Evolutionary conservation across 1,140 invertebrate genomes (phyloP), one percentile per base, ranked within the genome.

Genomic region (Caerostris darwini): DNA sequence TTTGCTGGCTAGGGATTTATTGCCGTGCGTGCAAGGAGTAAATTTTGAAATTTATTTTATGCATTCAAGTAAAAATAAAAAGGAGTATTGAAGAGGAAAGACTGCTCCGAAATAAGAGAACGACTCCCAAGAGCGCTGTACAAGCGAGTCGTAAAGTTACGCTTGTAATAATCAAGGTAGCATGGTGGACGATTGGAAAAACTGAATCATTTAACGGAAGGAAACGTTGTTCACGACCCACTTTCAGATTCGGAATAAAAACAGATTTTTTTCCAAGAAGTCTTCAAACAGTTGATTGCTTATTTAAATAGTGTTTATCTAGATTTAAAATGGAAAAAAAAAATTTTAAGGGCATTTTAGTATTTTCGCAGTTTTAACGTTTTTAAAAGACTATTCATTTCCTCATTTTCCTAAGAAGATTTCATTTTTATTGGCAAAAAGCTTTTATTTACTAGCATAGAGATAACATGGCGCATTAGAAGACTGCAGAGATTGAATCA

Each of bases 21-120:
- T 64, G 77, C 56, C 53, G 54, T 17, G n/a, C 57, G 77, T 67
- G 59, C 56, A 85, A 34, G 83, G 83, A 71, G 53, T 87, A 87
- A 87, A 71, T 59, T 93, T 93, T 93, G 7, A 93, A 93, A 87
- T 93, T 86, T 77, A 93, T 87, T 93, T 93, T 93, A 85, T 71
- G 53, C 88, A 53, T 88, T 88, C 19, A 56, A 71, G 14, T 69
- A 53, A 54, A 67, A 67, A 88, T 56, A 7, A 58, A 57, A 85
- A 58, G 34, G 8, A 54, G 56, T 57, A 85, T 85, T 85, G 57
- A 57, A 85, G 34, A 58, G 53, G 83, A 54, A 53, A 34, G 34
- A 53, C 34, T 19, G 19, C 57, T 85, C 57, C 34, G 83, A 59
- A 59, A 85, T 56, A 85, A 85, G 57, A 59, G 57, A 59, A 85